Percentiles rank a stretch among this genome's conserved stretches.
phyloP scores from a whole-genome alignment of 2,113 vertebrate species.

The Chaetops frenatus region DNA sequence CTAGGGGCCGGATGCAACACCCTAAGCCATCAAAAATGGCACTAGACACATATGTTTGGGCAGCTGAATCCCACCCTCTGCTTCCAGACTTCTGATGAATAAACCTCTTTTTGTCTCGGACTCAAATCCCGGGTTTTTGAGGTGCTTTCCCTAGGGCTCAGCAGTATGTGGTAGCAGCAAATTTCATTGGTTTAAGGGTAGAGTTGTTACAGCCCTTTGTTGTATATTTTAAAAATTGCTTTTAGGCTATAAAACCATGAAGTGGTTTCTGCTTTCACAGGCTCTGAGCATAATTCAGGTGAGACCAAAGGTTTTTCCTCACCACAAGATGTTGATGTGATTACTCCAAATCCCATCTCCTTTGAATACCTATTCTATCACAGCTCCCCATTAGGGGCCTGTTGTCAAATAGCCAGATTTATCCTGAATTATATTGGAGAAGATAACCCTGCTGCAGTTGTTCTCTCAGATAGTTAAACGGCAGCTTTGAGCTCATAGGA shows the following conservation, averaged over 20 bases:
- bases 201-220: conserved; percentile 48
- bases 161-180: not conserved
- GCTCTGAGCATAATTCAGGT: not conserved
- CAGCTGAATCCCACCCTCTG: conserved; percentile 51
- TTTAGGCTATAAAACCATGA: conserved; percentile 46
- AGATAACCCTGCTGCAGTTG: not conserved
- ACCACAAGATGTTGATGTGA: conserved; percentile 40
- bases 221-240: conserved; percentile 45
- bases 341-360: conserved; percentile 27
- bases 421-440: not conserved
- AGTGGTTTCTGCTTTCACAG: conserved; percentile 38
- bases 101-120: conserved; percentile 3
- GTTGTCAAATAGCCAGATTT: conserved; percentile 12
- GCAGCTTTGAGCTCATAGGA: not conserved
- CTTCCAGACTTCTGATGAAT: conserved; percentile 43
- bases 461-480: not conserved
- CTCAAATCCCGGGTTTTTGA: conserved; percentile 41
- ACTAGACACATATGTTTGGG: conserved; percentile 6
- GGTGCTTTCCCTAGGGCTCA: conserved; percentile 54
- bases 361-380: conserved; percentile 18
- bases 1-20: conserved; percentile 2
- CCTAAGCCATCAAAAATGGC: conserved; percentile 39
- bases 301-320: conserved; percentile 47
- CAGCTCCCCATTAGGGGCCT: not conserved
- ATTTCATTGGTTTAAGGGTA: conserved; percentile 45